Conservation (phyloP, 2,888 invertebrate species). For the Diadromus collaris region DNA sequence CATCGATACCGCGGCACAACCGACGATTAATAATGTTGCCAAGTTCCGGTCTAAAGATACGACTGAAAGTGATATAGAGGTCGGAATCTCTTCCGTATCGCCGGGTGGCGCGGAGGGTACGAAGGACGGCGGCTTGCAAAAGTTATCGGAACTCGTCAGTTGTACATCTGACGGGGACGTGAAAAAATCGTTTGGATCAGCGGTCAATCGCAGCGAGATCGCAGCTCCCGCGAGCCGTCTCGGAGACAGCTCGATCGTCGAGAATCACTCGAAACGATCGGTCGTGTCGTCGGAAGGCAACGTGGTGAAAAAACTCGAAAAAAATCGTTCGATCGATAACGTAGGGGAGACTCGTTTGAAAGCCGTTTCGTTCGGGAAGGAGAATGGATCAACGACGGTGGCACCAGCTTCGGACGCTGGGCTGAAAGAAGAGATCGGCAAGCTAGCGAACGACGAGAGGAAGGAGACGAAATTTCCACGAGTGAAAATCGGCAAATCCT, state of each 20-base stretch:
- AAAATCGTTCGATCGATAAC: neutral
- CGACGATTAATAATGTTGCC: slow-evolving; percentile 56
- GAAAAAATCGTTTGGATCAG: slow-evolving; percentile 45
- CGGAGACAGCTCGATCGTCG: neutral
- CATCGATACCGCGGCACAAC: slow-evolving; percentile 37
- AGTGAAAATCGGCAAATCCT: neutral
- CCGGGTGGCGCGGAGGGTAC: slow-evolving; percentile 36
- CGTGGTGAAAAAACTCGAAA: neutral
- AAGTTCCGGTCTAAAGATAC: slow-evolving; percentile 70
- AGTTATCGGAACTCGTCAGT: slow-evolving; percentile 40
- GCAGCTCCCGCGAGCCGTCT: neutral
- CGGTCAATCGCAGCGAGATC: slow-evolving; percentile 36
- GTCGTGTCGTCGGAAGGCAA: neutral
- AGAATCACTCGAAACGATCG: neutral
- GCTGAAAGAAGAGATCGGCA: slow-evolving; percentile 16
- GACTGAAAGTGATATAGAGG: slow-evolving; percentile 67
- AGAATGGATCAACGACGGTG: neutral
- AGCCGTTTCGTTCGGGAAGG: neutral
- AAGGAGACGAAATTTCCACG: slow-evolving; percentile 30
- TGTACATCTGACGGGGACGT: slow-evolving; percentile 16
- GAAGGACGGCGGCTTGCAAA: slow-evolving; percentile 48
- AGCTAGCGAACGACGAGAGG: slow-evolving; percentile 18
- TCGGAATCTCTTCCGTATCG: slow-evolving; percentile 64
- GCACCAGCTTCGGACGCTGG: neutral
- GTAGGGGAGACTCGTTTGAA: neutral